Evolutionary conservation across 2,797 vertebrate species (phyloP), one percentile per base, ranked within the genome.

Genomic region (Labroides dimidiatus): DNA sequence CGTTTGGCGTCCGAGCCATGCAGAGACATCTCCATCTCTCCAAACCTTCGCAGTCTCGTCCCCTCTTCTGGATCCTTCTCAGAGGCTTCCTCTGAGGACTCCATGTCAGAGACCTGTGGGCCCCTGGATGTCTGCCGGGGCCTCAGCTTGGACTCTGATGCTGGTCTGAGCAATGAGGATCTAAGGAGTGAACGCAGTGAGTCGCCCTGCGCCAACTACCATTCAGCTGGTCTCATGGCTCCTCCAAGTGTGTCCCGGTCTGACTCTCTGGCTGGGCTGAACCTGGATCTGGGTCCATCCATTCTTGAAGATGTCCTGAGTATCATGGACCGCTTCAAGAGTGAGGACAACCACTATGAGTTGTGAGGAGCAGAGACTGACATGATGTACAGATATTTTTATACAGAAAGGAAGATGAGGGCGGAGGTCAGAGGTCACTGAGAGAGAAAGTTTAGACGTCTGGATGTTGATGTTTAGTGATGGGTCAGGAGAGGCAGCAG

Each of bases 241-340:
- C 23, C 85, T 0, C 17, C 81, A 4, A n/a, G 6, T 0, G 80
- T 94, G 57, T 71, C 91, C 7, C 89, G 87, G 12, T 94, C 93
- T 0, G 93, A 94, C 66, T 95, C 94, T 2, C 67, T 95, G 68
- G 79, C 70, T 2, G 90, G 90, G 2, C 62, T 96, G 21, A 81
- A 96, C 75, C 89, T 96, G 71, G 95, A 96, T 27, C 86, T 96
- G 67, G 95, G 95, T n/a, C 95, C 95, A 0, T 96, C 95, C 65
- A 95, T 96, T 71, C 78, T 96, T 82, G 94, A 96, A 49, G 95
- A 96, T 2, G 92, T 96, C 50, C 86, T 96, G 45, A 85, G 91
- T 19, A 96, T 96, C 87, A 96, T 96, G 95, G 95, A 96, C 81
- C 93, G 93, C 62, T 96, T 95, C 87, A 95, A 94, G 85, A 74